These are phyloP conservation scores for Riparia riparia DNA, from an alignment of 2,113 vertebrate species.

Conservation along the genomic window DNA sequence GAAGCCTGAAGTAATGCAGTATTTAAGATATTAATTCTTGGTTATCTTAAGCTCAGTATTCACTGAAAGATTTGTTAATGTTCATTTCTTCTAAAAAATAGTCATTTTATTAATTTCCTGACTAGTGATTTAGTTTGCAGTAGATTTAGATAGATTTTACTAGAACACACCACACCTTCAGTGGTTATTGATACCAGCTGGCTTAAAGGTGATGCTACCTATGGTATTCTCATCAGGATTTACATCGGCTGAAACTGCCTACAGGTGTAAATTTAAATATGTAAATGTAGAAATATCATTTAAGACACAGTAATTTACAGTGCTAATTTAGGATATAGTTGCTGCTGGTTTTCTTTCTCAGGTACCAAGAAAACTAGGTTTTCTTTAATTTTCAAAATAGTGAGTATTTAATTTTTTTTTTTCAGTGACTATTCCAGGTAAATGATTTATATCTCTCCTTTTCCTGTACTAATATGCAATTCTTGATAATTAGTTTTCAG, in stretches of 20 bases:
- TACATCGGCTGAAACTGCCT: background rate
- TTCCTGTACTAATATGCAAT: background rate
- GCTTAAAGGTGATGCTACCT: background rate
- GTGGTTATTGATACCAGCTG: background rate
- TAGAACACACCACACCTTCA: rapidly evolving
- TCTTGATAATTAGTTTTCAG: background rate
- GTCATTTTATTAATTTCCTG: background rate
- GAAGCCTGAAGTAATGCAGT: background rate
- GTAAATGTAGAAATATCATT: background rate
- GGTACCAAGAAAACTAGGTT: background rate
- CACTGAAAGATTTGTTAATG: background rate
- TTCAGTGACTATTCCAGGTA: background rate
- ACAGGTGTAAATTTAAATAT: background rate
- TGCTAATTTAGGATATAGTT: background rate
- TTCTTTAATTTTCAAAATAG: background rate
- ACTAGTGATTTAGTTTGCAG: background rate
- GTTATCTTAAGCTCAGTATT: background rate
- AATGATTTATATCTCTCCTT: background rate
- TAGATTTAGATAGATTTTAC: background rate
- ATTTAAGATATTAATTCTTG: background rate
- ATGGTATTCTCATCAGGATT: background rate
- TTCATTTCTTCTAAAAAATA: background rate
- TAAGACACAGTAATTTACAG: background rate
- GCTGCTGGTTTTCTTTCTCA: background rate
- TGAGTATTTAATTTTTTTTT: background rate